phyloP scores from a whole-genome alignment of 2,797 vertebrate species.

The Tamandua tetradactyla region DNA sequence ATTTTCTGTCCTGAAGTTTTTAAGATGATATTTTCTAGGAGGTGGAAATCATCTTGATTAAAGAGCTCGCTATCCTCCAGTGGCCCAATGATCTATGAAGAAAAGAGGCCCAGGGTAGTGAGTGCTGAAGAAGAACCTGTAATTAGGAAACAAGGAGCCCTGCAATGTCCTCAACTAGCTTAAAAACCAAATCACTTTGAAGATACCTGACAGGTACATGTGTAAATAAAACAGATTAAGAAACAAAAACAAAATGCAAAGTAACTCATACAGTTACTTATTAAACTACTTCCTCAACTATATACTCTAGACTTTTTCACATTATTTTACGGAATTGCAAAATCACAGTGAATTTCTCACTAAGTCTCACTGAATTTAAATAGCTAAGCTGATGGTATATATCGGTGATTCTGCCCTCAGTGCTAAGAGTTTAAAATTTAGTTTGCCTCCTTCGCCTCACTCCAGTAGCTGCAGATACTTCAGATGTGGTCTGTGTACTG shows the following conservation, averaged over 20 bases:
- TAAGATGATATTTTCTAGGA: slow-evolving; percentile 96
- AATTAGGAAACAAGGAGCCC: neutral
- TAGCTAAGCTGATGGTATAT: neutral
- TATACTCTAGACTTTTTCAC: neutral
- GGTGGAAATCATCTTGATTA: slow-evolving; percentile 98
- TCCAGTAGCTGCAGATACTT: neutral
- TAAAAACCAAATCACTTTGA: neutral
- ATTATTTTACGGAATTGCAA: too few relatives aligned
- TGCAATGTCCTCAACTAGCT: neutral
- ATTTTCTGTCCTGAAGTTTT: slow-evolving; percentile 98
- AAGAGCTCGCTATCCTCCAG: slow-evolving; percentile 94
- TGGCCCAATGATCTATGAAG: slow-evolving; percentile 94
- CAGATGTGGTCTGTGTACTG: neutral
- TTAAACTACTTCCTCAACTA: neutral
- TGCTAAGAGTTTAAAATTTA: neutral
- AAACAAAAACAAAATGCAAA: neutral
- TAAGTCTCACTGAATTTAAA: neutral
- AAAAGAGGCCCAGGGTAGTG: neutral
- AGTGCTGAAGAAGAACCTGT: neutral
- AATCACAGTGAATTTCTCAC: neutral
- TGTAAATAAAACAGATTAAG: neutral
- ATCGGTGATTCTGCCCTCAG: neutral
- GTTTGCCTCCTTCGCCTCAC: neutral
- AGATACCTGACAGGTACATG: neutral
- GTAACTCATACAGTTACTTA: neutral